Evolutionary conservation across 2,113 vertebrate species (phyloP).

Genomic region (Rafetus swinhoei): DNA sequence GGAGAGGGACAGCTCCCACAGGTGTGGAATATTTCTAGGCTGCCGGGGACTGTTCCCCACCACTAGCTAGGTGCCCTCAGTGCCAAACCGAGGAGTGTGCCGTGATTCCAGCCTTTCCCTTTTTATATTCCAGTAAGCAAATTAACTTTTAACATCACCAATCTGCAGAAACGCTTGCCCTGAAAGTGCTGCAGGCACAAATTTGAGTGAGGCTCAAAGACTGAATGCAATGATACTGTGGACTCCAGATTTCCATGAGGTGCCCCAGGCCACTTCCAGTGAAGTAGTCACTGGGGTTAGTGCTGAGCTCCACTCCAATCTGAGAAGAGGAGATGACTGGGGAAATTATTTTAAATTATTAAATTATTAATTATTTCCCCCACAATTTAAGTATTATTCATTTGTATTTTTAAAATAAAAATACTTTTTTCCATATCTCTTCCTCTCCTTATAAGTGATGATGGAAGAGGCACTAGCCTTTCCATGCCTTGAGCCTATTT

Average conservation of each 20-base stretch:
- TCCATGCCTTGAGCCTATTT: conserved; percentile 51
- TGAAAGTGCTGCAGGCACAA: neutral
- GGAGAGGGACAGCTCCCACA: neutral
- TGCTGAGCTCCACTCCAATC: neutral
- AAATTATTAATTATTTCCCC: neutral
- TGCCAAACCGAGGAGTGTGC: neutral
- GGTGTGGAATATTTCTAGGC: neutral
- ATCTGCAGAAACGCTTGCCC: neutral
- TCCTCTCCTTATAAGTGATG: conserved; percentile 66
- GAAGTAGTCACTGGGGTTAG: neutral
- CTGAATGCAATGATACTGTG: neutral
- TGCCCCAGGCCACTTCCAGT: neutral
- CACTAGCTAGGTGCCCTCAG: neutral
- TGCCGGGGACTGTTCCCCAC: neutral
- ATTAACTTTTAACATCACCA: neutral
- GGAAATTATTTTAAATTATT: neutral
- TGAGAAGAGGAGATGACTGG: neutral
- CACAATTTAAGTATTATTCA: conserved; percentile 39
- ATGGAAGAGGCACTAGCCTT: conserved; percentile 73
- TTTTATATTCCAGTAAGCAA: neutral
- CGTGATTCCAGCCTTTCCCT: neutral
- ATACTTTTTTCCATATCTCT: conserved; percentile 67
- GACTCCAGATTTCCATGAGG: neutral
- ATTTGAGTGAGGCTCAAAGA: neutral
- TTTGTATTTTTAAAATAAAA: conserved; percentile 68